Evolutionary conservation across 2,113 vertebrate genomes (phyloP).

Genomic region (Illadopsis cleaveri): DNA sequence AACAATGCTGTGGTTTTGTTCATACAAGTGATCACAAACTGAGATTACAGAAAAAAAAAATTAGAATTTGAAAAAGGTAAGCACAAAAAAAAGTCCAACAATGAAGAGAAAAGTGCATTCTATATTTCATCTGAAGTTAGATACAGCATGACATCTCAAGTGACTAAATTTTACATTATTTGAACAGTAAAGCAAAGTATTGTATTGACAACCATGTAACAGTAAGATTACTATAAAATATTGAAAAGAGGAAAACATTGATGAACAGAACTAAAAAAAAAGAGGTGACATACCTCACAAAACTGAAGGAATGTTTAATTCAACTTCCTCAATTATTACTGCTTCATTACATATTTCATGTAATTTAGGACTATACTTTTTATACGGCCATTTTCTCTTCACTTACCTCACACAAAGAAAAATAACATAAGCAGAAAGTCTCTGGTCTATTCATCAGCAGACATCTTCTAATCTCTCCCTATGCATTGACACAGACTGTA

Average conservation of each 20-base stretch:
- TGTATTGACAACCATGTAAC: not conserved
- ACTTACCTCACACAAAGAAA: not conserved
- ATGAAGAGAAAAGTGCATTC: not conserved
- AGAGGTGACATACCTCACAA: not conserved
- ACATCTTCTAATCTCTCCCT: slow-evolving; percentile 4
- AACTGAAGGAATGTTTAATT: not conserved
- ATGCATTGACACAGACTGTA: slow-evolving; percentile 2
- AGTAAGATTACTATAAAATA: not conserved
- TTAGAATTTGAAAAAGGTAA: not conserved
- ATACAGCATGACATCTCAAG: not conserved
- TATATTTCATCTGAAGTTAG: not conserved
- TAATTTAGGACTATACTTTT: not conserved
- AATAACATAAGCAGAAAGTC: not conserved
- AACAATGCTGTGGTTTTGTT: not conserved
- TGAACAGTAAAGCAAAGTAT: not conserved
- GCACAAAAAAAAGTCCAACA: not conserved
- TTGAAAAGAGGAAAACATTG: not conserved
- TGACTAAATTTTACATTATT: not conserved
- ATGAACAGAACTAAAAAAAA: not conserved
- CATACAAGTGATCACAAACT: not conserved
- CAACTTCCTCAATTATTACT: not conserved
- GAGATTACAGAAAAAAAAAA: not conserved
- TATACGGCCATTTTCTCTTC: not conserved
- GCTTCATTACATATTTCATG: not conserved
- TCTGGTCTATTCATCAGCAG: slow-evolving; percentile 8